Conservation (phyloP, 1,140 invertebrate genomes). For the Drosophila sp. region DNA sequence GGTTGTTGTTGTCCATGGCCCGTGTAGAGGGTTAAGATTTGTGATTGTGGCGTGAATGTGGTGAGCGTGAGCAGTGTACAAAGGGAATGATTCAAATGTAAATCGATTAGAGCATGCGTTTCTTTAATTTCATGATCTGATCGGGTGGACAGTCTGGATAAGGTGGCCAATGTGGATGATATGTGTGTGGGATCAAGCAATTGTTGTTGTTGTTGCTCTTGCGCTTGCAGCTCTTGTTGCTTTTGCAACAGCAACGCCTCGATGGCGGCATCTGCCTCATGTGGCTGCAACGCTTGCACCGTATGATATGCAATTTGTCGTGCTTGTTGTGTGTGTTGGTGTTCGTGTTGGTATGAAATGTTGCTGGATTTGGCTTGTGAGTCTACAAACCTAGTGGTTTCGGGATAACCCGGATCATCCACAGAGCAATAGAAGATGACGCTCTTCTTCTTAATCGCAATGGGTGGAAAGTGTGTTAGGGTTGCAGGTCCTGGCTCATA, state of each 20-base stretch:
- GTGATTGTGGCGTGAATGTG: constrained; percentile 77
- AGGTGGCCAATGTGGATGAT: constrained; percentile 40
- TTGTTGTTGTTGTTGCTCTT: constrained; percentile 1
- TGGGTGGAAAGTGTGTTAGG: constrained; percentile 89
- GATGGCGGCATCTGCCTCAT: constrained; percentile 74
- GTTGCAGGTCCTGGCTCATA: constrained; percentile 91
- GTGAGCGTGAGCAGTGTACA: constrained; percentile 83
- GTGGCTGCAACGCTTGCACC: constrained; percentile 70
- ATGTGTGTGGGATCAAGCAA: constrained; percentile 42
- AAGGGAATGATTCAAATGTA: constrained; percentile 77
- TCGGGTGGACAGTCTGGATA: constrained; percentile 25
- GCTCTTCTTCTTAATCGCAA: constrained; percentile 91
- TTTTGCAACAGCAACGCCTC: constrained; percentile 75
- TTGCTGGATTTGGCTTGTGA: constrained; percentile 31
- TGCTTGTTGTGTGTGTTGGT: constrained; percentile 24
- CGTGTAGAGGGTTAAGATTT: constrained; percentile 79
- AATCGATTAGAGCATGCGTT: constrained; percentile 82
- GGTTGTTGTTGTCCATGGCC: constrained; percentile 29
- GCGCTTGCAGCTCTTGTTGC: constrained; percentile 44
- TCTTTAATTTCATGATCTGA: constrained; percentile 69
- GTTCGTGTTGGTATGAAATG: constrained; percentile 25
- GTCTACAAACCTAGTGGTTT: constrained; percentile 86
- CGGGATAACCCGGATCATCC: constrained; percentile 91
- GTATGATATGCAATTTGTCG: constrained; percentile 67
- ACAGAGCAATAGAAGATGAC: constrained; percentile 93